Conservation (phyloP, 1,140 invertebrate species). For the Charaxes varanes region DNA sequence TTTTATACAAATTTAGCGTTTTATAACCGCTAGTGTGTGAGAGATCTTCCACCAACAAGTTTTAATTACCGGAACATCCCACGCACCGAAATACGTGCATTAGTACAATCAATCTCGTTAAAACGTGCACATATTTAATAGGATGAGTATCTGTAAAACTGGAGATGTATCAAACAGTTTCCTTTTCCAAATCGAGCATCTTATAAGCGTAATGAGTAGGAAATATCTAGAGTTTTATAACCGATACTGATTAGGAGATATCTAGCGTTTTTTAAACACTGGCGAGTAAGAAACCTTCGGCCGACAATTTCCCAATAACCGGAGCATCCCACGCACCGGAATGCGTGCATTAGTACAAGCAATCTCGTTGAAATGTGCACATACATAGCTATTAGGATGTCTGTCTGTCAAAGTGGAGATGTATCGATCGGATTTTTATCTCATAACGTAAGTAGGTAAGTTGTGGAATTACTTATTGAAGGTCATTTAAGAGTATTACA, state of each 20-base stretch:
- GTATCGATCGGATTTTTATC: constrained; percentile 10
- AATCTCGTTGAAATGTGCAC: constrained; percentile 12
- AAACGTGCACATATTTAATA: constrained; percentile 8
- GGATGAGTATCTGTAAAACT: constrained; percentile 8
- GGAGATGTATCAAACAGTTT: constrained; percentile 4
- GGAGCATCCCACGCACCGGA: constrained; percentile 7
- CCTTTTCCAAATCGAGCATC: constrained; percentile 6
- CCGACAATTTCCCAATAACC: constrained; percentile 8
- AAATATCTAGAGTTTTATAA: too few relatives aligned
- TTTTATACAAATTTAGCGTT: neutral
- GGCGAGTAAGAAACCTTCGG: neutral
- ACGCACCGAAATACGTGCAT: constrained; percentile 12
- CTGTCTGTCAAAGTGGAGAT: constrained; percentile 6
- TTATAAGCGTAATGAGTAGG: too few relatives aligned
- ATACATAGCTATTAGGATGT: constrained; percentile 5
- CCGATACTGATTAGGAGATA: too few relatives aligned
- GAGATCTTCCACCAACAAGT: neutral
- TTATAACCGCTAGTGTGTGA: neutral
- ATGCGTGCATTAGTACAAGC: constrained; percentile 10
- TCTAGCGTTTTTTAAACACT: neutral
- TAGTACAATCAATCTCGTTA: constrained; percentile 10
- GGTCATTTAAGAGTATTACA: too few relatives aligned
- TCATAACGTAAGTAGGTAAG: constrained; percentile 3
- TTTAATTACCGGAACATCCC: constrained; percentile 8
- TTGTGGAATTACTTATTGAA: too few relatives aligned